Evolutionary conservation across 2,797 vertebrate species (phyloP).

Genomic region (Catostomus latipinnis): DNA sequence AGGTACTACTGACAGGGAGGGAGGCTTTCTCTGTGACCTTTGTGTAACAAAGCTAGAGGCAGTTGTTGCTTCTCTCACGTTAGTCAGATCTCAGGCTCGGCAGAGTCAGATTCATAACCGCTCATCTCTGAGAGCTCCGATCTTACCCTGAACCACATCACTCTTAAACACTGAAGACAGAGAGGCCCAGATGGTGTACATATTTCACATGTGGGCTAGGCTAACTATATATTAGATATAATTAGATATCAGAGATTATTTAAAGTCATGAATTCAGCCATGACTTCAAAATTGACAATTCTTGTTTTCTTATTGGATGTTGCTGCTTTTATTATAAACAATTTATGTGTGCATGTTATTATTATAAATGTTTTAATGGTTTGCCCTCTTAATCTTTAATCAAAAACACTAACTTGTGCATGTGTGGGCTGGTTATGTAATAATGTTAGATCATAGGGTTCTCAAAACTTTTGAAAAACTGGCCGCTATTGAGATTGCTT

Average conservation of each 20-base stretch:
- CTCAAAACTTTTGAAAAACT: too few species aligned
- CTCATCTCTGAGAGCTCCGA: not conserved
- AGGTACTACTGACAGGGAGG: slow-evolving; percentile 30
- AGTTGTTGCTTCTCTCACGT: slow-evolving; percentile 64
- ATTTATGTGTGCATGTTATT: too few species aligned
- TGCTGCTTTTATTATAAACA: too few species aligned
- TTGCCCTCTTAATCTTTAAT: too few species aligned
- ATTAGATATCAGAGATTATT: not conserved
- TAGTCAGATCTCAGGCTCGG: slow-evolving; percentile 55
- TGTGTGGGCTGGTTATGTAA: too few species aligned
- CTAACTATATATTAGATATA: slow-evolving; percentile 69
- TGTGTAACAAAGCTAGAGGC: slow-evolving; percentile 42
- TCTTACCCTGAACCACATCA: not conserved
- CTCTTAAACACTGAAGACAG: not conserved
- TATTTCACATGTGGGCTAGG: slow-evolving; percentile 39
- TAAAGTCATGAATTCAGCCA: not conserved
- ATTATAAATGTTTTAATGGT: too few species aligned
- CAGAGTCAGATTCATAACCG: not conserved
- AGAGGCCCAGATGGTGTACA: not conserved
- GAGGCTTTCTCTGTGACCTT: slow-evolving; percentile 46
- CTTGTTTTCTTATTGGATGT: too few species aligned
- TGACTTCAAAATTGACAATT: too few species aligned
- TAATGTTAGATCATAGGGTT: too few species aligned
- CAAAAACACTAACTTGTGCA: too few species aligned
- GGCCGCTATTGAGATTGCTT: too few species aligned